Evolutionary conservation across 2,888 invertebrate genomes (phyloP), one percentile per base, ranked within the genome.

Genomic region (Ectobius pallidus): DNA sequence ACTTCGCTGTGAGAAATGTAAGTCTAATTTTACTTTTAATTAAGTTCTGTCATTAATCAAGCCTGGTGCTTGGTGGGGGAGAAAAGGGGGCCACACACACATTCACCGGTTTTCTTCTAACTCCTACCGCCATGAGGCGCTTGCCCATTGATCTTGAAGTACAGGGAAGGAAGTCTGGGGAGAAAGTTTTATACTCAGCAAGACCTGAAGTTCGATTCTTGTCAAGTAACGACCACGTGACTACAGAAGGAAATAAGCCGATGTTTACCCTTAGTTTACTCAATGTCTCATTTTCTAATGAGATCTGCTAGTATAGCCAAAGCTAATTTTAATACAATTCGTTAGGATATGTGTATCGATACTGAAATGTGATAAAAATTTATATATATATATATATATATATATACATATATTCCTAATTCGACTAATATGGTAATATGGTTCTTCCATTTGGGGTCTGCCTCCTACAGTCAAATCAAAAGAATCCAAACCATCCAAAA

Each of bases 1-100:
- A 58, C 58, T 58, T 52, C 25, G 52, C 52, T 52, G 79, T 78
- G 81, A 81, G 81, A 82, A 82, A 82, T 80, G 82, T 81, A 81
- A 81, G 80, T 82, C 81, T 81, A 82, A 77, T 77, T 77, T 77
- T 76, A 83, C 84, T 84, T 84, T 84, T 84, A 84, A 84, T 84
- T 84, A 84, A 84, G 84, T 84, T 81, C 80, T 80, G 82, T 82
- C 84, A 84, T 84, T 84, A 84, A 84, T 84, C 84, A 84, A 81
- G 81, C 69, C 42, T 72, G 65, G 65, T 27, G 27, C 58, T n/a
- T 2, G 58, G 7, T n/a, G n/a, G n/a, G 18, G 32, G 27, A 9
- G 62, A 18, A 18, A 27, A 27, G 39, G 61, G 34, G 27, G 42
- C 58, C 14, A 61, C 25, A 25, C 25, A 34, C 32, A 44, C 68